Percentiles rank a stretch among this genome's conserved stretches.
Evolutionary conservation across 2,888 invertebrate genomes (phyloP).

Genomic region (Dastarcus helophoroides): DNA sequence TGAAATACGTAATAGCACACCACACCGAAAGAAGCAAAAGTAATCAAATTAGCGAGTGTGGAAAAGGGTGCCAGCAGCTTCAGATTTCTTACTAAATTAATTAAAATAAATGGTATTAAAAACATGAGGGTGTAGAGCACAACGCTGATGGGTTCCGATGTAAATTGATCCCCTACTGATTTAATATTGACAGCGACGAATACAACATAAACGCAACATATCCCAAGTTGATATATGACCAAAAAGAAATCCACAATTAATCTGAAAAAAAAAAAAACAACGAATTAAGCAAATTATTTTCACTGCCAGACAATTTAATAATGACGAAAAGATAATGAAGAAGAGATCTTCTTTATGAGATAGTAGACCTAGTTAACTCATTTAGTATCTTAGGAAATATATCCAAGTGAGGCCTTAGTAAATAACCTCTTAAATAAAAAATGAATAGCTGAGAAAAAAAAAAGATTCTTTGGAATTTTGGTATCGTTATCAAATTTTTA

Average conservation of each 20-base stretch:
- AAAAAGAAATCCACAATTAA: conserved; percentile 54
- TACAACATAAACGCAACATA: conserved; percentile 72
- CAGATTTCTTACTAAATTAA: conserved; percentile 74
- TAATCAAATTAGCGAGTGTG: conserved; percentile 75
- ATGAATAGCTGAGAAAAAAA: too few species aligned
- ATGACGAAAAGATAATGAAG: too few species aligned
- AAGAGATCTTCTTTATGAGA: too few species aligned
- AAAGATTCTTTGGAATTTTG: too few species aligned
- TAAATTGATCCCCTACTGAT: conserved; percentile 28
- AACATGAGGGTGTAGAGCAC: conserved; percentile 29
- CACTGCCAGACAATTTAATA: too few species aligned
- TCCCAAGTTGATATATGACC: conserved; percentile 75
- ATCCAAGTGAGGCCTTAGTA: too few species aligned
- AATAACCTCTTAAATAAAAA: too few species aligned
- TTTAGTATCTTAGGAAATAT: too few species aligned
- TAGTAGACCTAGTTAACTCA: too few species aligned
- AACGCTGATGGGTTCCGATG: conserved; percentile 15
- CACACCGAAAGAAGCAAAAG: conserved; percentile 71
- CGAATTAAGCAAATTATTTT: too few species aligned
- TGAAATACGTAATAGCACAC: conserved; percentile 77
- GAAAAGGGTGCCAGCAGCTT: conserved; percentile 85
- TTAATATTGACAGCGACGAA: conserved; percentile 33
- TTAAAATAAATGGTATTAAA: conserved; percentile 55
- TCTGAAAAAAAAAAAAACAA: conserved; percentile 31
- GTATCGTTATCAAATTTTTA: too few species aligned